Evolutionary conservation across 2,888 invertebrate species (phyloP).

Genomic region (Aleiodes alternator): DNA sequence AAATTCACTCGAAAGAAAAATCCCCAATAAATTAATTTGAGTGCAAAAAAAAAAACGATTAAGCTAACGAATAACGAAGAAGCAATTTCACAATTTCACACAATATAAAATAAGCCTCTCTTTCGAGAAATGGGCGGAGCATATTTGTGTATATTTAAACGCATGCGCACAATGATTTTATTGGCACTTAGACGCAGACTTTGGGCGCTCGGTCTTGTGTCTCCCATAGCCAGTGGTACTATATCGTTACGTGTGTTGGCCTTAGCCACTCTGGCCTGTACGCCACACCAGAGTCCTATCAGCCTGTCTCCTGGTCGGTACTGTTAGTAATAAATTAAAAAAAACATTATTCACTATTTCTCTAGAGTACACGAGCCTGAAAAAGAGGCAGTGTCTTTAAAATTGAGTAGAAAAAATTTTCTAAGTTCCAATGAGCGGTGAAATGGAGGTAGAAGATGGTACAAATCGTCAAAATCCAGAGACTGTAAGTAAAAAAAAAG

Average conservation of each 20-base stretch:
- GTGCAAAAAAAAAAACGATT: background rate
- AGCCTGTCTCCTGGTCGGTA: conserved; percentile 47
- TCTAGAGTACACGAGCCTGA: background rate
- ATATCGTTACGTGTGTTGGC: conserved; percentile 19
- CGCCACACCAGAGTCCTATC: conserved; percentile 34
- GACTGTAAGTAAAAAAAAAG: conserved; percentile 64
- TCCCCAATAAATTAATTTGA: no score
- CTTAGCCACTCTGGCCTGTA: conserved; percentile 44
- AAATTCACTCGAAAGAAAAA: no score
- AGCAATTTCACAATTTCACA: no score
- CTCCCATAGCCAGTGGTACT: no score
- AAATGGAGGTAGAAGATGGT: conserved; percentile 72
- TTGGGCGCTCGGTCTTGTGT: conserved; percentile 35
- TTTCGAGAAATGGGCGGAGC: conserved; percentile 10
- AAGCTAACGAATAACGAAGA: no score
- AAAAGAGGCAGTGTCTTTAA: background rate
- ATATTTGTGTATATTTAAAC: background rate
- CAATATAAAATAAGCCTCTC: background rate
- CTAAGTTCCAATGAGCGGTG: conserved; percentile 37
- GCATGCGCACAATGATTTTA: conserved; percentile 2
- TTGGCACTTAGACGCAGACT: conserved; percentile 11
- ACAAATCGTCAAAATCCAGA: conserved; percentile 64
- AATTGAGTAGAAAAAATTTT: background rate
- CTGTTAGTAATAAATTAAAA: background rate
- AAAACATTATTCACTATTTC: no score